phyloP scores from a whole-genome alignment of 2,113 vertebrate species.

The Larimichthys polyactis region DNA sequence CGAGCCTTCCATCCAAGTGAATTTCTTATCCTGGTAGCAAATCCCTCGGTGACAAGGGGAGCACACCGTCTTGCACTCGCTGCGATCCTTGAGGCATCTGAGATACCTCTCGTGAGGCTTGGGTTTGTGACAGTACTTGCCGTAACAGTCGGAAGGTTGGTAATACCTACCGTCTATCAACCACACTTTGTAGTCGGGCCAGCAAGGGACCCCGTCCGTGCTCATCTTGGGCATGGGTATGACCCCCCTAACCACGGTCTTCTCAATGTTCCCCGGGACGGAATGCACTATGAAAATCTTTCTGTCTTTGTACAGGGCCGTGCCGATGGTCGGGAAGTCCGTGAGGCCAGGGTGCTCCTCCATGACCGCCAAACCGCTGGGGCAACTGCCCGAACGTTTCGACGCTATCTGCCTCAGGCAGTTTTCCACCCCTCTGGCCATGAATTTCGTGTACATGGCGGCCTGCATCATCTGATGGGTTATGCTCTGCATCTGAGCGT shows the following conservation, averaged over 20 bases:
- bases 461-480: constrained; percentile 19
- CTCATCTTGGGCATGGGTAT: constrained; percentile 30
- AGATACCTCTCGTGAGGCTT: not conserved
- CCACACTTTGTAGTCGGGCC: constrained; percentile 35
- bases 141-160: constrained; percentile 18
- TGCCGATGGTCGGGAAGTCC: not conserved
- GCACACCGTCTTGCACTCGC: constrained; percentile 13
- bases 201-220: constrained; percentile 7
- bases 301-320: constrained; percentile 24
- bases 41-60: not conserved
- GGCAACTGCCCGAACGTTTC: constrained; percentile 16
- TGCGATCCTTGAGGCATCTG: not conserved
- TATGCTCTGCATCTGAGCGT: constrained; percentile 30
- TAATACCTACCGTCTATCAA: constrained; percentile 4
- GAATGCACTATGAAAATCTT: constrained; percentile 34
- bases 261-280: not conserved
- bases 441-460: constrained; percentile 12
- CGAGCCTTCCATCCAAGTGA: constrained; percentile 13
- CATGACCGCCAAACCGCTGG: constrained; percentile 7
- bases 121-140: constrained; percentile 15
- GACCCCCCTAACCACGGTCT: not conserved
- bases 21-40: not conserved
- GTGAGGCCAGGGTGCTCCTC: constrained; percentile 4
- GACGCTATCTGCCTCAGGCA: constrained; percentile 18
- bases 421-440: constrained; percentile 29